phyloP scores from a whole-genome alignment of 1,140 invertebrate species.

The Halictus rubicundus region DNA sequence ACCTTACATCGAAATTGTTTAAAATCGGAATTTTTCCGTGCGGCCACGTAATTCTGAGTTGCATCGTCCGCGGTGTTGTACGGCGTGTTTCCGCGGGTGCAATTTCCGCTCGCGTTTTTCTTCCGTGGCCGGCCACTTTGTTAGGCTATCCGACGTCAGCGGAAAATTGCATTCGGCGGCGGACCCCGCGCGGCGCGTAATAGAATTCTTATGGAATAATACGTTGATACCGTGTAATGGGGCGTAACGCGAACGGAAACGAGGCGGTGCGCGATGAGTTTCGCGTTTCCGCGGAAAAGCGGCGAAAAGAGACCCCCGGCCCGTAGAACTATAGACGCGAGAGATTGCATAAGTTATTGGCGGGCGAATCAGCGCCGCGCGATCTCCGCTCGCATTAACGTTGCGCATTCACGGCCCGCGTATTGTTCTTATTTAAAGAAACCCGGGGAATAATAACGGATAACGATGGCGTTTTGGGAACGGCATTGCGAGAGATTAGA shows the following conservation, averaged over 20 bases:
- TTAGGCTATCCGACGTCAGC: not conserved
- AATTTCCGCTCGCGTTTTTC: too few relatives aligned
- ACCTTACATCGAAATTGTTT: too few relatives aligned
- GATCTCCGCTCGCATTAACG: conserved; percentile 12
- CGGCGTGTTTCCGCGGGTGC: too few relatives aligned
- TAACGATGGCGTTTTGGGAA: conserved; percentile 41
- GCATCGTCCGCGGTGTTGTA: too few relatives aligned
- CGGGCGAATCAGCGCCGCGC: not conserved
- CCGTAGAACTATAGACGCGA: not conserved
- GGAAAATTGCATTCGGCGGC: not conserved
- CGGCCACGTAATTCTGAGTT: too few relatives aligned
- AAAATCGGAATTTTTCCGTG: too few relatives aligned
- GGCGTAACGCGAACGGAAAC: not conserved
- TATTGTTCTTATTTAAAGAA: conserved; percentile 38
- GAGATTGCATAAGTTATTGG: conserved; percentile 16
- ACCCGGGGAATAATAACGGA: conserved; percentile 35
- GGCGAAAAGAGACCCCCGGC: not conserved
- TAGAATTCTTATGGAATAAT: not conserved
- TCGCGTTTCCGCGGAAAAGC: not conserved
- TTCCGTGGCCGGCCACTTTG: not conserved
- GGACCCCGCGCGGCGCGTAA: not conserved
- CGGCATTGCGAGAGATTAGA: conserved; percentile 40
- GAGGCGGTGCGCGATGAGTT: not conserved
- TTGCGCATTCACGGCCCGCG: conserved; percentile 32
- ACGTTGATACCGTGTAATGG: not conserved